Percentiles rank a stretch among this genome's conserved stretches.
These are phyloP conservation scores for Lanius collurio DNA, from an alignment of 2,113 vertebrate species.

Conservation along the genomic window DNA sequence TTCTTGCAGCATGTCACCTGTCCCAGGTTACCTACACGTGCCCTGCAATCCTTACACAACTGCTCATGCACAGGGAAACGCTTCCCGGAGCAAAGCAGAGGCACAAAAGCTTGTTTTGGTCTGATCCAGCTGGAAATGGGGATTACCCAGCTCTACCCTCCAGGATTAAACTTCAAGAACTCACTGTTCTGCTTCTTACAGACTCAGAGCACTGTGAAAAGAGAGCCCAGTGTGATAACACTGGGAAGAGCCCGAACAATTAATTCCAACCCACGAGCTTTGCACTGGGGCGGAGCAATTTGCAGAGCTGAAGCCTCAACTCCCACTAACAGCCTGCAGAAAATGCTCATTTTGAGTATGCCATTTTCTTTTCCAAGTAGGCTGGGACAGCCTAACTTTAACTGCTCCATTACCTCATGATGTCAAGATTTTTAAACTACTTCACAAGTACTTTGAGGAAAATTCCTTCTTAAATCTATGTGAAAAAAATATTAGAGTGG, in stretches of 20 bases:
- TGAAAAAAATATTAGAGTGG: background rate
- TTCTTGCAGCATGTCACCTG: background rate
- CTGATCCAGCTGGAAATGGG: background rate
- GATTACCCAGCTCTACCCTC: background rate
- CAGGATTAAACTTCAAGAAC: background rate
- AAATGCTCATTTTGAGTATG: background rate
- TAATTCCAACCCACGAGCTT: background rate
- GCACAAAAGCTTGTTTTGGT: background rate
- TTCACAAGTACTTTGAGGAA: background rate
- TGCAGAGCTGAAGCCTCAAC: background rate
- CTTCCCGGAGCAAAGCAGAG: background rate
- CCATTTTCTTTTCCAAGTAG: background rate
- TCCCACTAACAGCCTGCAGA: background rate
- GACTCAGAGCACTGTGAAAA: background rate
- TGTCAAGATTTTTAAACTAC: background rate
- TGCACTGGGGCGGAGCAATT: background rate
- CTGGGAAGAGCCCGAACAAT: background rate
- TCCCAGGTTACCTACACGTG: background rate
- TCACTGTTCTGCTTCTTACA: background rate
- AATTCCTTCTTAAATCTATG: background rate
- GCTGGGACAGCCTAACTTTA: background rate
- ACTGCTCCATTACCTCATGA: background rate
- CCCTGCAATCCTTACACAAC: background rate
- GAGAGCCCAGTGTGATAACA: accelerated
- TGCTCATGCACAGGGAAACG: accelerated